phyloP scores from a whole-genome alignment of 2,888 invertebrate genomes.

The Noctuana brunneofusca region DNA sequence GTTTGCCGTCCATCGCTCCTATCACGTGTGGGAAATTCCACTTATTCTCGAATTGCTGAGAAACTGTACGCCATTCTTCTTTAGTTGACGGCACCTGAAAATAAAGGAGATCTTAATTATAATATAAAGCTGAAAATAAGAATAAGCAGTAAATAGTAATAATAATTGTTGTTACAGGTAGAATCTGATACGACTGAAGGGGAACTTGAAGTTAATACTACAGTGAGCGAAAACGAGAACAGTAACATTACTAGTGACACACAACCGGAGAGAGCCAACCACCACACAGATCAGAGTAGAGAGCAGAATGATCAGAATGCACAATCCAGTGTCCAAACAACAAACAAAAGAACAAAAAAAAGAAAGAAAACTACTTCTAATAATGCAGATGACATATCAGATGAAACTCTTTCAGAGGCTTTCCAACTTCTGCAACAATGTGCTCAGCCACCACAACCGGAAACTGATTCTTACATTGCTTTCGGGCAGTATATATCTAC shows the following conservation, averaged over 20 bases:
- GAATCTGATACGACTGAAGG: constrained; percentile 38
- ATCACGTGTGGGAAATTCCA: constrained; percentile 54
- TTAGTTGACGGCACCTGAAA: constrained; percentile 40
- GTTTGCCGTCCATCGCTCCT: constrained; percentile 55
- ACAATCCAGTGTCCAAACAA: constrained; percentile 39
- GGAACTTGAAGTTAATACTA: constrained; percentile 35
- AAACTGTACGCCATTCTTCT: constrained; percentile 46
- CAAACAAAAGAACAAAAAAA: constrained; percentile 38
- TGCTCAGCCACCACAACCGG: constrained; percentile 42
- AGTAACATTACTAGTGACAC: constrained; percentile 39
- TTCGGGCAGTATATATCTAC: constrained; percentile 28
- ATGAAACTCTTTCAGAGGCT: constrained; percentile 44
- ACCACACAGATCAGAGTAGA: constrained; percentile 36
- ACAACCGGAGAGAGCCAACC: constrained; percentile 37
- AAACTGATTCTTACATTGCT: constrained; percentile 10
- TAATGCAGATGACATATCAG: constrained; percentile 42
- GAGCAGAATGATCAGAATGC: constrained; percentile 30
- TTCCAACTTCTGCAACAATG: constrained; percentile 42
- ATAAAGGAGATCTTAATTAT: constrained; percentile 30
- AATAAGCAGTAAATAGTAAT: constrained; percentile 36
- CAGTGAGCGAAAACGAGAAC: constrained; percentile 40
- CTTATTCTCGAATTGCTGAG: constrained; percentile 42
- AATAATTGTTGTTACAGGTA: constrained; percentile 38
- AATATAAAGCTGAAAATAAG: constrained; percentile 34
- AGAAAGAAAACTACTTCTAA: constrained; percentile 40